Conservation (phyloP, 2,888 invertebrate species). For the Operophtera brumata region DNA sequence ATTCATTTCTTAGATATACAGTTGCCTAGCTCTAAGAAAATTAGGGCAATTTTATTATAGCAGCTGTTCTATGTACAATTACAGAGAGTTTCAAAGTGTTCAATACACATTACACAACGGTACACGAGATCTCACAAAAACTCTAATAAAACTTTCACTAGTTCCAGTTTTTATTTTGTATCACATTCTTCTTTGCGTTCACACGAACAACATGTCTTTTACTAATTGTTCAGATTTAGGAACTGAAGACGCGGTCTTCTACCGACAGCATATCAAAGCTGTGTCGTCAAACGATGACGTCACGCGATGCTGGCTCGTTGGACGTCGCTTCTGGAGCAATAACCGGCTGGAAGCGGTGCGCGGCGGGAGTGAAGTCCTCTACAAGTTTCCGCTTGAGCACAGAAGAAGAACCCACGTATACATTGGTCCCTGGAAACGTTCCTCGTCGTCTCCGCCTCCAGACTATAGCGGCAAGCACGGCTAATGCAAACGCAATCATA, state of each 20-base stretch:
- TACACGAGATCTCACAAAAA: slow-evolving; percentile 50
- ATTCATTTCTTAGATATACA: slow-evolving; percentile 68
- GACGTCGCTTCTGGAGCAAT: slow-evolving; percentile 75
- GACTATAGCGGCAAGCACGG: slow-evolving; percentile 76
- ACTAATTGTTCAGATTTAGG: slow-evolving; percentile 67
- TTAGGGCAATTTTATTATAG: slow-evolving; percentile 64
- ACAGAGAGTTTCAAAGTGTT: slow-evolving; percentile 54
- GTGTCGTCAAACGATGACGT: slow-evolving; percentile 85
- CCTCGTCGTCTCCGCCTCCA: slow-evolving; percentile 81
- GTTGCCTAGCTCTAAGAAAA: slow-evolving; percentile 71
- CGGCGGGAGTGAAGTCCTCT: slow-evolving; percentile 78
- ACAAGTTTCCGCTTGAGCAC: slow-evolving; percentile 82
- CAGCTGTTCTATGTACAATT: slow-evolving; percentile 58
- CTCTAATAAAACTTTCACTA: slow-evolving; percentile 52
- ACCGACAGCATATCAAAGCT: slow-evolving; percentile 80
- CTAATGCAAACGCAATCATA: slow-evolving; percentile 70
- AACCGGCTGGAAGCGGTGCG: slow-evolving; percentile 81
- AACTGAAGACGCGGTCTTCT: slow-evolving; percentile 80
- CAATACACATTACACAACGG: slow-evolving; percentile 50
- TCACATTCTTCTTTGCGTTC: slow-evolving; percentile 51
- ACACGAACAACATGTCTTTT: slow-evolving; percentile 49
- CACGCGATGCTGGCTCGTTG: slow-evolving; percentile 68
- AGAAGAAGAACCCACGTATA: slow-evolving; percentile 81
- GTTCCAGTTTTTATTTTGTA: slow-evolving; percentile 44
- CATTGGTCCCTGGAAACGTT: slow-evolving; percentile 80